phyloP scores from a whole-genome alignment of 2,888 invertebrate genomes.

The Eurytoma californica region DNA sequence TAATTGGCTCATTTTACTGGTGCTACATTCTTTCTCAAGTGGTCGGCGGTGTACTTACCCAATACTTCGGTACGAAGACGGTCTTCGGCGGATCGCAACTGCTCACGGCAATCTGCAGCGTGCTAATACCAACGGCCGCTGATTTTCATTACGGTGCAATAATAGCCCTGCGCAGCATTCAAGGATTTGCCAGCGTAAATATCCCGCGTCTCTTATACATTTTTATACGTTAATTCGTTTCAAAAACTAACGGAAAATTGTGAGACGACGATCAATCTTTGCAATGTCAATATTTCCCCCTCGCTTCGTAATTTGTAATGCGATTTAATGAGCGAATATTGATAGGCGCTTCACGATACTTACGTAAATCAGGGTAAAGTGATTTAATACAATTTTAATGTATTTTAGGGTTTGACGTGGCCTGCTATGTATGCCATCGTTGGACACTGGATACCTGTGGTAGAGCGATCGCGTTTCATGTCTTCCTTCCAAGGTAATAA shows the following conservation, averaged over 20 bases:
- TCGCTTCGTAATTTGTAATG: too few species aligned
- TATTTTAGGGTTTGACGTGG: conserved; percentile 82
- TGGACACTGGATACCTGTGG: conserved; percentile 84
- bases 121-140: conserved; percentile 81
- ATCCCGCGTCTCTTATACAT: not conserved
- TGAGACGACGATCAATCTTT: too few species aligned
- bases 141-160: conserved; percentile 80
- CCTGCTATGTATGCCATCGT: conserved; percentile 86
- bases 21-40: conserved; percentile 83
- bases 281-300: too few species aligned
- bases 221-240: not conserved
- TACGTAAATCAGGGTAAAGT: not conserved
- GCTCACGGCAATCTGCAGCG: conserved; percentile 81
- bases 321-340: too few species aligned
- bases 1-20: conserved; percentile 84
- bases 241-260: too few species aligned
- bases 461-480: conserved; percentile 84
- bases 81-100: conserved; percentile 84
- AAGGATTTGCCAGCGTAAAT: conserved; percentile 82
- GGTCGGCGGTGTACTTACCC: conserved; percentile 83
- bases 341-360: too few species aligned
- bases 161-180: conserved; percentile 80
- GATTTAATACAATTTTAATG: not conserved
- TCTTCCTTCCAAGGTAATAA: conserved; percentile 82
- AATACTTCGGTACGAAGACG: conserved; percentile 82